Evolutionary conservation across 2,113 vertebrate species (phyloP).

Genomic region (Seriola quinqueradiata): DNA sequence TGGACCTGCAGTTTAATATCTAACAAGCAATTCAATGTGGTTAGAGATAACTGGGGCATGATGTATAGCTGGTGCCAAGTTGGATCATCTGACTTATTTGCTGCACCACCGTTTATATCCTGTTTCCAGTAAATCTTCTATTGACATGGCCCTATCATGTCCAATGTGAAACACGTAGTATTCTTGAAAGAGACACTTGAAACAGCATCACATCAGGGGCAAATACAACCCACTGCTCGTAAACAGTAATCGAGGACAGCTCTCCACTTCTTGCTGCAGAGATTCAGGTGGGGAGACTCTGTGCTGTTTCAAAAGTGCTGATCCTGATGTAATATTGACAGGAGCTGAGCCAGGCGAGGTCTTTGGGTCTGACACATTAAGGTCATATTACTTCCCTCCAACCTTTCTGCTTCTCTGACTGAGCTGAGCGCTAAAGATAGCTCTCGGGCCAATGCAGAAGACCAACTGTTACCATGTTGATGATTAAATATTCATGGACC

Average conservation of each 20-base stretch:
- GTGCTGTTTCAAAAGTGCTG: slow-evolving; percentile 63
- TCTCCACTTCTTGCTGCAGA: slow-evolving; percentile 14
- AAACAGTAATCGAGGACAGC: slow-evolving; percentile 38
- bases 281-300: slow-evolving; percentile 29
- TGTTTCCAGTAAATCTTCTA: slow-evolving; percentile 64
- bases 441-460: slow-evolving; percentile 39
- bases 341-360: slow-evolving; percentile 69
- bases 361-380: slow-evolving; percentile 79
- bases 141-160: slow-evolving; percentile 60
- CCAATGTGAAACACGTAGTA: slow-evolving; percentile 1
- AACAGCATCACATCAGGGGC: slow-evolving; percentile 13
- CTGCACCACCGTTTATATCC: slow-evolving; percentile 50
- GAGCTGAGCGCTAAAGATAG: slow-evolving; percentile 74
- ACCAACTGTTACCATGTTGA: slow-evolving; percentile 36
- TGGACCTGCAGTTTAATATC: slow-evolving; percentile 46
- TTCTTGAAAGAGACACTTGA: slow-evolving; percentile 38
- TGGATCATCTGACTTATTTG: slow-evolving; percentile 42
- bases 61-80: slow-evolving; percentile 58
- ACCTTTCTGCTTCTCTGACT: slow-evolving; percentile 42
- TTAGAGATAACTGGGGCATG: slow-evolving; percentile 58
- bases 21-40: slow-evolving; percentile 13
- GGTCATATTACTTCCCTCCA: slow-evolving; percentile 76
- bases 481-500: slow-evolving; percentile 79
- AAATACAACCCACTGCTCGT: slow-evolving; percentile 4
- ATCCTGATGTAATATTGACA: slow-evolving; percentile 77